A percentile compares a stretch with the other conserved stretches of the same genome.
Evolutionary conservation across 2,113 vertebrate genomes (phyloP).

Genomic region (Paramisgurnus dabryanus): DNA sequence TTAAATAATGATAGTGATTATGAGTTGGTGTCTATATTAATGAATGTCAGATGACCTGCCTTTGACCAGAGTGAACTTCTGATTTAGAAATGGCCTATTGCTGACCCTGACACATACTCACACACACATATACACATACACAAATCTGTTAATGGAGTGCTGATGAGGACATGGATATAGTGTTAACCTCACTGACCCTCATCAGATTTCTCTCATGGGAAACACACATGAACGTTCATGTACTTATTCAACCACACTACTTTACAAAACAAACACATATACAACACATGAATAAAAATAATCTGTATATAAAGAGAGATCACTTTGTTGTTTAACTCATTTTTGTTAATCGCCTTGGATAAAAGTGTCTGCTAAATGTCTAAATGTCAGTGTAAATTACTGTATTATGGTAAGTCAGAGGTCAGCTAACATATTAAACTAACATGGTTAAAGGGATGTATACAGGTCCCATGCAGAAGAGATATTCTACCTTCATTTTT

Average conservation of each 20-base stretch:
- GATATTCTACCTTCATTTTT: too few species aligned
- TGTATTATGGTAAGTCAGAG: too few species aligned
- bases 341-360: too few species aligned
- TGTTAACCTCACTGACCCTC: slow-evolving; percentile 51
- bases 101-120: slow-evolving; percentile 43
- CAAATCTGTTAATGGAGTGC: slow-evolving; percentile 53
- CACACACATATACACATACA: slow-evolving; percentile 20
- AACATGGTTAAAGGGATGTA: too few species aligned
- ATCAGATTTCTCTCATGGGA: slow-evolving; percentile 47
- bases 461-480: too few species aligned
- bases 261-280: too few species aligned
- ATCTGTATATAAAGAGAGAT: background rate
- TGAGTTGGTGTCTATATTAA: slow-evolving; percentile 18
- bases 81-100: slow-evolving; percentile 48
- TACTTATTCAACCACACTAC: too few species aligned
- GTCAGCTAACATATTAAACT: too few species aligned
- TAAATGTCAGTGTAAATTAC: too few species aligned
- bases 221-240: slow-evolving; percentile 27
- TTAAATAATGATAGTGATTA: slow-evolving; percentile 38
- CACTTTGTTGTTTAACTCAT: too few species aligned
- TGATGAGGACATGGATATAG: slow-evolving; percentile 51
- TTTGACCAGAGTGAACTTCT: slow-evolving; percentile 49
- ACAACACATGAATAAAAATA: too few species aligned
- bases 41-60: slow-evolving; percentile 36
- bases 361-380: too few species aligned